Evolutionary conservation across 2,888 invertebrate genomes (phyloP), one percentile per base, ranked within the genome.

Genomic region (Mimumesa dahlbomi): DNA sequence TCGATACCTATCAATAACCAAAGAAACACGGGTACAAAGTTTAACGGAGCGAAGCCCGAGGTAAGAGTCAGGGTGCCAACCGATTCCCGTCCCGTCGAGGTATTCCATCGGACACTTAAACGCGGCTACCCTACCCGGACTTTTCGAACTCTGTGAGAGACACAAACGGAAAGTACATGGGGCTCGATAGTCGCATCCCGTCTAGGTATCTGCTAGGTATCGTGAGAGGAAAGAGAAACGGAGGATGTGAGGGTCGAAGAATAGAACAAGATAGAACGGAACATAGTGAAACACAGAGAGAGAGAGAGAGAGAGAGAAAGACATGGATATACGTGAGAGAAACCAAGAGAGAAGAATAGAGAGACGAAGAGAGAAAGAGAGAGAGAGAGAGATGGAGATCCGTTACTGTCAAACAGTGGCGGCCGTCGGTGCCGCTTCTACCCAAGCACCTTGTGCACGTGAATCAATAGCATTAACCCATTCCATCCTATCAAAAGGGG

Each of bases 381-480:
- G 43, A 29, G 22, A 46, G 50, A 13, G 59, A 61, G 64, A 59
- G 52, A 66, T 64, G 73, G 70, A 84, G 85, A 88, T 88, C 88
- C 85, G 88, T 88, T 88, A 88, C 88, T 88, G 88, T 88, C 88
- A 88, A 88, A 87, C 87, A 86, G 87, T 86, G 85, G 87, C 85
- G 82, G 81, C 72, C 77, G 78, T 75, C 78, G 72, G 69, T 73
- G 73, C 73, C 73, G 75, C 73, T 70, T 80, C 79, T 68, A 71
- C 69, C 77, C 70, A 75, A 79, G 73, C 79, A 81, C 73, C 85
- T 85, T 82, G 87, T 85, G 85, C 85, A 86, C 86, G 89, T 88
- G 89, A 89, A 89, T 89, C 89, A 89, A 89, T 89, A 89, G 89
- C 89, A 89, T 89, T 89, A 89, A 88, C 88, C 87, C 89, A 87